These are phyloP conservation scores for Synchiropus splendidus DNA, from an alignment of 2,113 vertebrate species.

Conservation along the genomic window DNA sequence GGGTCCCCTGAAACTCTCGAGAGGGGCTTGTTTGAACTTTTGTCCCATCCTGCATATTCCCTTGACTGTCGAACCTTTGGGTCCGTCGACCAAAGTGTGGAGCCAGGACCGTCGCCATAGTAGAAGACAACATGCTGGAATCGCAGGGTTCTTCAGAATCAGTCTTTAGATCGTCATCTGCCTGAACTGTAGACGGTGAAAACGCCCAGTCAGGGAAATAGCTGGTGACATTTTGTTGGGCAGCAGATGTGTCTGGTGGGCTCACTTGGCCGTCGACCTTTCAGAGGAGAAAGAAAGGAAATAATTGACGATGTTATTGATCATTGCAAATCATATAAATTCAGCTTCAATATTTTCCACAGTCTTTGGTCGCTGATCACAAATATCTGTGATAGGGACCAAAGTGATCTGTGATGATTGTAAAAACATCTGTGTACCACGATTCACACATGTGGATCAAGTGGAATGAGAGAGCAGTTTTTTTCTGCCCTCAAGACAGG, in stretches of 20 bases:
- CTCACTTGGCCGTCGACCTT: constrained; percentile 35
- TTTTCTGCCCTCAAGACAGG: too few species aligned
- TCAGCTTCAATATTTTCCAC: too few species aligned
- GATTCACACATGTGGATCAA: too few species aligned
- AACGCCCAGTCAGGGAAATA: too few species aligned
- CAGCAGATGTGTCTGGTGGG: not conserved
- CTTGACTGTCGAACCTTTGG: constrained; percentile 38
- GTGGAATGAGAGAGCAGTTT: too few species aligned
- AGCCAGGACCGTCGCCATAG: constrained; percentile 60
- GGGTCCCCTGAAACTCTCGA: constrained; percentile 15
- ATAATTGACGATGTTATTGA: not conserved
- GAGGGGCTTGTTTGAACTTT: constrained; percentile 1
- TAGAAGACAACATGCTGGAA: constrained; percentile 58
- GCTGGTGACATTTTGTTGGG: too few species aligned
- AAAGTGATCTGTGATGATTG: too few species aligned
- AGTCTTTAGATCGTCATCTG: constrained; percentile 6
- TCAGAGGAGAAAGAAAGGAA: constrained; percentile 6
- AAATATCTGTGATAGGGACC: too few species aligned
- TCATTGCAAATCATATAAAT: too few species aligned
- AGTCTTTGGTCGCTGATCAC: too few species aligned
- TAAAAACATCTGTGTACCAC: too few species aligned
- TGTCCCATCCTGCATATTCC: constrained; percentile 18
- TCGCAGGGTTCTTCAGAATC: constrained; percentile 5
- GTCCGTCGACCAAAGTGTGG: constrained; percentile 53
- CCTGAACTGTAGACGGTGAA: not conserved